Conservation (phyloP, 2,113 vertebrate genomes). For the Crotalus helleri region DNA sequence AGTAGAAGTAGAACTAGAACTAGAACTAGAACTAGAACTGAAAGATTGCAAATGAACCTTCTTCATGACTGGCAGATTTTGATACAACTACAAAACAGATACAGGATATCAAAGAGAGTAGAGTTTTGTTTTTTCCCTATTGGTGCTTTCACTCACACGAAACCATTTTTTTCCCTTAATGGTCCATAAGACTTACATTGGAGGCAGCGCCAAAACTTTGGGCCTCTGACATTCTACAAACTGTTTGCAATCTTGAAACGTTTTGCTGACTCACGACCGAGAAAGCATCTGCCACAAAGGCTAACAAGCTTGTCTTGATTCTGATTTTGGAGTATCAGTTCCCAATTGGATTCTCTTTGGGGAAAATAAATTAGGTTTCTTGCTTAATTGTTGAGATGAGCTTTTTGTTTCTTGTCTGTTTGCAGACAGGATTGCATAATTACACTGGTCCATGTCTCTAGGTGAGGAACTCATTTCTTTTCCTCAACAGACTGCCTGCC, state of each 20-base stretch:
- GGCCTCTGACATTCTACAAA: conserved; percentile 9
- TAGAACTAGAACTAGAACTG: too few relatives aligned
- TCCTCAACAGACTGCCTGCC: background rate
- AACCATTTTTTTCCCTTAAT: background rate
- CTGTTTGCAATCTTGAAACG: conserved; percentile 35
- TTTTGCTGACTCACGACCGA: conserved; percentile 44
- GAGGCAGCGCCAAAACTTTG: background rate
- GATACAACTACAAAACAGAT: background rate
- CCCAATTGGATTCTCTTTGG: conserved; percentile 22
- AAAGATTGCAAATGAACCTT: background rate
- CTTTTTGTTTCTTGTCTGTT: conserved; percentile 16
- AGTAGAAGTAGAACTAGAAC: too few relatives aligned
- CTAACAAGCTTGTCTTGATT: conserved; percentile 37
- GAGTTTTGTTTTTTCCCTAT: background rate
- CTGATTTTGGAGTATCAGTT: conserved; percentile 21
- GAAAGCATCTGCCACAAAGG: conserved; percentile 40
- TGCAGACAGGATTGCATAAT: conserved; percentile 20
- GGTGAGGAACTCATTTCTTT: background rate
- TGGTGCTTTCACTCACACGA: background rate
- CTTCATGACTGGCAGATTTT: background rate
- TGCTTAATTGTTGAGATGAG: conserved; percentile 30
- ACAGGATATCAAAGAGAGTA: background rate
- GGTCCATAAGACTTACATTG: background rate
- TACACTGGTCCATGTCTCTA: background rate
- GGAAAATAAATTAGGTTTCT: conserved; percentile 28